Evolutionary conservation across 2,113 vertebrate genomes (phyloP).

Genomic region (Pipa parva): DNA sequence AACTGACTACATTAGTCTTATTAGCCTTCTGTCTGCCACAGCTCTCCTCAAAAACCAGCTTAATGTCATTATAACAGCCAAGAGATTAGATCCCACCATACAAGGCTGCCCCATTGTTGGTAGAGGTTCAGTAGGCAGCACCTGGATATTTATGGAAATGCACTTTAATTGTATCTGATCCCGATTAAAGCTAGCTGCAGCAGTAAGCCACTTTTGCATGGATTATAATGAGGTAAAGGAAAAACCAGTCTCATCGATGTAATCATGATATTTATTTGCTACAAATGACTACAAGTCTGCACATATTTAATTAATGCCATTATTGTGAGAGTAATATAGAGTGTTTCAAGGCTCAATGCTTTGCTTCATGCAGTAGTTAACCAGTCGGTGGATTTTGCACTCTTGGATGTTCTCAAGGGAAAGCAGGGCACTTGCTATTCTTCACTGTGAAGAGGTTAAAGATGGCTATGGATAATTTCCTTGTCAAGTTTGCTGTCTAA

Average conservation of each 20-base stretch:
- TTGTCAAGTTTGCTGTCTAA: constrained; percentile 45
- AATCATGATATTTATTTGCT: neutral
- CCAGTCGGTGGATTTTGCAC: neutral
- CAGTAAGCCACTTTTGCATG: too few species aligned
- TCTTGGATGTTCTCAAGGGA: neutral
- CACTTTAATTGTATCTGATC: neutral
- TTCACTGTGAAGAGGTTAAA: constrained; percentile 25
- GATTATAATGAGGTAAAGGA: too few species aligned
- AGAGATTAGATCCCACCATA: too few species aligned
- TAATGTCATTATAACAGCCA: too few species aligned
- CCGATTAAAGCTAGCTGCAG: too few species aligned
- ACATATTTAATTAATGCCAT: neutral
- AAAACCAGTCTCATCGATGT: too few species aligned
- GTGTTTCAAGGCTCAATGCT: neutral
- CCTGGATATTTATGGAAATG: neutral
- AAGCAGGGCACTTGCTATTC: too few species aligned
- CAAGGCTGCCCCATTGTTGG: too few species aligned
- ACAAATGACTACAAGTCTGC: neutral
- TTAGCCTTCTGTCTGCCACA: rapidly evolving
- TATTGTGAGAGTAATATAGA: neutral
- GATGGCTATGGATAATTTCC: constrained; percentile 42
- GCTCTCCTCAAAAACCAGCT: neutral
- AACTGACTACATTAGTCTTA: neutral
- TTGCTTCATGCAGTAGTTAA: neutral
- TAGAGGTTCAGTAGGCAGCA: neutral